Percentiles rank a stretch among this genome's conserved stretches.
phyloP scores from a whole-genome alignment of 1,140 invertebrate species.

The Anthonomus grandis region DNA sequence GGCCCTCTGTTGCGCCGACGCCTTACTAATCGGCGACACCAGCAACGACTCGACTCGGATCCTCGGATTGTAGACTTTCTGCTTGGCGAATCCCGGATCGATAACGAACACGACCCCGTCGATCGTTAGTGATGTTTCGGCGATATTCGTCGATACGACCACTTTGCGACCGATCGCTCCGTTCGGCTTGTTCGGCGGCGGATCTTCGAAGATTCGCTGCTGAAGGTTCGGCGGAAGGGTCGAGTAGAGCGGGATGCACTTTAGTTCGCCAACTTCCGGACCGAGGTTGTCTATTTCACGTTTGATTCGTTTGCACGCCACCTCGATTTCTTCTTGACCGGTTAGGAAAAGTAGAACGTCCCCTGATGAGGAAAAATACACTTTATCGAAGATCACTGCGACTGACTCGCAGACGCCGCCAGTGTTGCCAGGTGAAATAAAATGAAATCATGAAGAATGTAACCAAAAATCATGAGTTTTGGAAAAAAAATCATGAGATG shows the following conservation, averaged over 20 bases:
- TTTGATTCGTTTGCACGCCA: constrained; percentile 98
- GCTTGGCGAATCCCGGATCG: constrained; percentile 99
- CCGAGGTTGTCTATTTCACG: constrained; percentile 95
- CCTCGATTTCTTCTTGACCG: constrained; percentile 96
- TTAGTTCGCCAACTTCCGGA: constrained; percentile 93
- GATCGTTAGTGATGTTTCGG: constrained; percentile 98
- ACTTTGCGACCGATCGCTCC: constrained; percentile 95
- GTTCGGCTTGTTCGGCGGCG: constrained; percentile 88
- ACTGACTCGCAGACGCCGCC: too few species aligned
- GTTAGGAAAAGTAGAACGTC: constrained; percentile 79
- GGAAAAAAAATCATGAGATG: too few species aligned
- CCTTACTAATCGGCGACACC: constrained; percentile 98
- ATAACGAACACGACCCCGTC: constrained; percentile 99
- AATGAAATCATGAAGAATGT: too few species aligned
- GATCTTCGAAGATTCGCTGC: constrained; percentile 95
- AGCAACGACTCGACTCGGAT: constrained; percentile 96
- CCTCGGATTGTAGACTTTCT: constrained; percentile 97
- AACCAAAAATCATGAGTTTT: too few species aligned
- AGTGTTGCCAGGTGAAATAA: too few species aligned
- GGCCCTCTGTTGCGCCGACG: constrained; percentile 97
- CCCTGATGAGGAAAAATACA: too few species aligned
- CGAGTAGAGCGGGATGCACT: constrained; percentile 98
- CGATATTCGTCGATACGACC: constrained; percentile 98
- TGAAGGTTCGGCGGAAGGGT: constrained; percentile 97
- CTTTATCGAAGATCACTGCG: background rate